Percentiles rank a stretch among this genome's conserved stretches.
Conservation (phyloP, 2,113 vertebrate genomes). For the Climacteris rufus region DNA sequence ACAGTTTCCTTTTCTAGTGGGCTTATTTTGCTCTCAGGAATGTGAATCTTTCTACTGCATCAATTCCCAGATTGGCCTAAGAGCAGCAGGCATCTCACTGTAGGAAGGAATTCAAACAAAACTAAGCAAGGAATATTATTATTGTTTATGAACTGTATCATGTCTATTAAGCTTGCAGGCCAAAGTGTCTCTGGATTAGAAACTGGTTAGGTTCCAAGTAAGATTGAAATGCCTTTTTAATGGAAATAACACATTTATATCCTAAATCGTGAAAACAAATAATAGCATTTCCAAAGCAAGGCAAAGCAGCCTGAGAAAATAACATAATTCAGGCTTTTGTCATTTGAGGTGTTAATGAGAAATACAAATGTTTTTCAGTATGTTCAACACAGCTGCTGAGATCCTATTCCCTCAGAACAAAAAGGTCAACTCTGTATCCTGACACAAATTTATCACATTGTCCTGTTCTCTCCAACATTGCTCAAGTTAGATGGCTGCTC, state of each 20-base stretch:
- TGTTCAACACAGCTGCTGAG: not conserved
- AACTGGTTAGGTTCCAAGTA: not conserved
- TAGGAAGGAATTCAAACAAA: conserved; percentile 21
- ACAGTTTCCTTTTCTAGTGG: conserved; percentile 52
- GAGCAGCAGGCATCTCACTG: not conserved
- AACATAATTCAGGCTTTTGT: not conserved
- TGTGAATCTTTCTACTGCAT: conserved; percentile 25
- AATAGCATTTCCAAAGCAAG: not conserved
- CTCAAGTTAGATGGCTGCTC: not conserved
- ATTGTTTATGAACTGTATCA: conserved; percentile 11
- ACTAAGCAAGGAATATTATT: conserved; percentile 7
- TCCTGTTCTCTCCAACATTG: not conserved
- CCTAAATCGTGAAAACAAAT: not conserved
- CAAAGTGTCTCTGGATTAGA: not conserved
- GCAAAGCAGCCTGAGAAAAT: not conserved
- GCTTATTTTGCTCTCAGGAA: conserved; percentile 48
- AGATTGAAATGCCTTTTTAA: conserved; percentile 2
- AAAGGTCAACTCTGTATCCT: not conserved
- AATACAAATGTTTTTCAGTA: conserved; percentile 5
- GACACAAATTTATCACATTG: not conserved
- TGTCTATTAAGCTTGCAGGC: not conserved
- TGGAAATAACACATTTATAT: not conserved
- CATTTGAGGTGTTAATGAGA: conserved; percentile 11
- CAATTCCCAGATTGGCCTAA: not conserved
- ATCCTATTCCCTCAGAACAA: not conserved